These are phyloP conservation scores for Leucosticte australis DNA, from an alignment of 2,113 vertebrate genomes.

Conservation along the genomic window DNA sequence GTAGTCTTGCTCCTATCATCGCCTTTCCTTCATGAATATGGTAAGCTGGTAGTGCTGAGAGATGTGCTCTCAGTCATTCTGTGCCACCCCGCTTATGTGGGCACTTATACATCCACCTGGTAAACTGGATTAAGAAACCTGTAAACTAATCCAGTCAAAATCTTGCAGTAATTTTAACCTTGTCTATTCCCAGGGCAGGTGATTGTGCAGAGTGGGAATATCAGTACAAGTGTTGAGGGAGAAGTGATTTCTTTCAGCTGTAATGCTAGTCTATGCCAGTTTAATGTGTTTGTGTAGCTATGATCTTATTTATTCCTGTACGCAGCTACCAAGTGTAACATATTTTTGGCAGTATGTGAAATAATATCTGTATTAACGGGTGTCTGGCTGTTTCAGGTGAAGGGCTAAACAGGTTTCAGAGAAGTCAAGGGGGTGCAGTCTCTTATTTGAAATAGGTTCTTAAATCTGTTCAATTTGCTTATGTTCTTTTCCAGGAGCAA, in stretches of 20 bases:
- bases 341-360: constrained; percentile 3
- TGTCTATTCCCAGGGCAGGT: neutral
- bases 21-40: constrained; percentile 51
- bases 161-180: neutral
- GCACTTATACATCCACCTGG: neutral
- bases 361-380: neutral
- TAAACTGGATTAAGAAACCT: constrained; percentile 9
- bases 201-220: neutral
- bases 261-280: neutral
- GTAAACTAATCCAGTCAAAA: neutral
- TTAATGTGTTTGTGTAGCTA: neutral
- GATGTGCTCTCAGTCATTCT: neutral
- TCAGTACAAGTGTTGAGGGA: neutral
- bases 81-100: neutral
- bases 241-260: neutral
- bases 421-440: neutral
- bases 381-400: constrained; percentile 14
- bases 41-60: neutral
- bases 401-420: neutral
- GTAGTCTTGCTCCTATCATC: constrained; percentile 11
- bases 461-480: neutral
- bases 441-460: neutral
- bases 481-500: neutral
- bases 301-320: constrained; percentile 1
- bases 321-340: neutral